Percentiles rank a stretch among this genome's conserved stretches.
Evolutionary conservation across 2,888 invertebrate genomes (phyloP).

Genomic region (Chrysolina americana): DNA sequence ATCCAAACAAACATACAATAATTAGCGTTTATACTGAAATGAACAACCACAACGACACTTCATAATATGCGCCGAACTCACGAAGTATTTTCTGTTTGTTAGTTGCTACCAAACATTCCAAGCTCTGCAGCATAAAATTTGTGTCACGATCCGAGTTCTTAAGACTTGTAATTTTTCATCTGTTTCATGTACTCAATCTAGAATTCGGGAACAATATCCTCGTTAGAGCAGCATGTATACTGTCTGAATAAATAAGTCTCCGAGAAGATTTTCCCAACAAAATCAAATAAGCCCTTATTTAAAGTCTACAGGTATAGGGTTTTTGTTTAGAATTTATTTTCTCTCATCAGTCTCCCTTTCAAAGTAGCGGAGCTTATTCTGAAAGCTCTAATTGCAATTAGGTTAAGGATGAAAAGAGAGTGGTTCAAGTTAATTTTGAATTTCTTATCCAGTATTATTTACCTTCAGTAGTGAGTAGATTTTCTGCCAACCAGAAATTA

Average conservation of each 20-base stretch:
- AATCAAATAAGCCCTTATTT: slow-evolving; percentile 45
- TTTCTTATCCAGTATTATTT: slow-evolving; percentile 40
- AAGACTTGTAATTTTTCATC: slow-evolving; percentile 13
- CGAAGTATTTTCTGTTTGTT: neutral
- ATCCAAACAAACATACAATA: too few species aligned
- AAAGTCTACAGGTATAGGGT: slow-evolving; percentile 46
- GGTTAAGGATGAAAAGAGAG: slow-evolving; percentile 50
- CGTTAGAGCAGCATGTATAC: slow-evolving; percentile 18
- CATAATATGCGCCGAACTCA: neutral
- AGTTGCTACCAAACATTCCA: neutral
- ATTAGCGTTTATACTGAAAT: too few species aligned
- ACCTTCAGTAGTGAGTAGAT: slow-evolving; percentile 35
- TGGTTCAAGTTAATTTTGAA: slow-evolving; percentile 49
- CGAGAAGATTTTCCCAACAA: slow-evolving; percentile 28
- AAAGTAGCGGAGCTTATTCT: slow-evolving; percentile 50
- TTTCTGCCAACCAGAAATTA: slow-evolving; percentile 5
- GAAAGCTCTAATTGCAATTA: slow-evolving; percentile 55
- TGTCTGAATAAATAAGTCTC: slow-evolving; percentile 37
- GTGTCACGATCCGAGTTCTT: neutral
- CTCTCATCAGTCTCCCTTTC: slow-evolving; percentile 51
- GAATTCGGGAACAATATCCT: slow-evolving; percentile 3
- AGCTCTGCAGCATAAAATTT: neutral
- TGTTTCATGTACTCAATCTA: slow-evolving; percentile 10
- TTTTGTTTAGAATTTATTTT: slow-evolving; percentile 52
- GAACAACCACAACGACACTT: too few species aligned